Conservation (phyloP, 2,888 invertebrate genomes). For the Andrena bicolor region DNA sequence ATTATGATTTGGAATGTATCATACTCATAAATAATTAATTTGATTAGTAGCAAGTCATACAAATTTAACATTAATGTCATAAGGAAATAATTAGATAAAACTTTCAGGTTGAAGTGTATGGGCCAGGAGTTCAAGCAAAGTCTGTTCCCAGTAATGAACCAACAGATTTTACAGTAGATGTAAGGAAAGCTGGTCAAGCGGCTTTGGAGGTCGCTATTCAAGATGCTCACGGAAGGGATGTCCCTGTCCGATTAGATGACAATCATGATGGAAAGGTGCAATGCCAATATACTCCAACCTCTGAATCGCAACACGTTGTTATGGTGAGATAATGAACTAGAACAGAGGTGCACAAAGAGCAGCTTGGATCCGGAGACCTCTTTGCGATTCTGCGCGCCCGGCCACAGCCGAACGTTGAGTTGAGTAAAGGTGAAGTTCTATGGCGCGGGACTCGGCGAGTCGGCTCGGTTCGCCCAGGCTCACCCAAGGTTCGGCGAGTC, state of each 20-base stretch:
- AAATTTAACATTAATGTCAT: too few species aligned
- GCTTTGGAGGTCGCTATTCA: constrained; percentile 89
- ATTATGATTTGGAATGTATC: too few species aligned
- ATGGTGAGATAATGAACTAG: constrained; percentile 85
- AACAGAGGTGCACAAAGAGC: too few species aligned
- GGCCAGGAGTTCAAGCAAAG: constrained; percentile 90
- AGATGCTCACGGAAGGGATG: constrained; percentile 88
- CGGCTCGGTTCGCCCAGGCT: too few species aligned
- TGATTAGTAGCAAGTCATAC: neutral
- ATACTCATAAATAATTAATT: neutral
- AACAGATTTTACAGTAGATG: constrained; percentile 92
- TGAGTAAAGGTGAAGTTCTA: too few species aligned
- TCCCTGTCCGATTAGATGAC: constrained; percentile 88
- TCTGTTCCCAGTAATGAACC: constrained; percentile 89
- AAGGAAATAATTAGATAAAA: too few species aligned
- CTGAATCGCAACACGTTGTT: constrained; percentile 91
- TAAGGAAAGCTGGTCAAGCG: constrained; percentile 90
- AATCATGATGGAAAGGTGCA: constrained; percentile 89
- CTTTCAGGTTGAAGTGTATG: constrained; percentile 89
- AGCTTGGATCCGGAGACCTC: too few species aligned
- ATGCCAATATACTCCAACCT: constrained; percentile 89
- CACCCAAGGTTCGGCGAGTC: too few species aligned
- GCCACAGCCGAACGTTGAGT: too few species aligned
- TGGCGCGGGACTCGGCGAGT: too few species aligned
- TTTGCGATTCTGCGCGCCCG: too few species aligned